Conservation (phyloP, 2,797 vertebrate species). For the Tokudaia muenninki region DNA sequence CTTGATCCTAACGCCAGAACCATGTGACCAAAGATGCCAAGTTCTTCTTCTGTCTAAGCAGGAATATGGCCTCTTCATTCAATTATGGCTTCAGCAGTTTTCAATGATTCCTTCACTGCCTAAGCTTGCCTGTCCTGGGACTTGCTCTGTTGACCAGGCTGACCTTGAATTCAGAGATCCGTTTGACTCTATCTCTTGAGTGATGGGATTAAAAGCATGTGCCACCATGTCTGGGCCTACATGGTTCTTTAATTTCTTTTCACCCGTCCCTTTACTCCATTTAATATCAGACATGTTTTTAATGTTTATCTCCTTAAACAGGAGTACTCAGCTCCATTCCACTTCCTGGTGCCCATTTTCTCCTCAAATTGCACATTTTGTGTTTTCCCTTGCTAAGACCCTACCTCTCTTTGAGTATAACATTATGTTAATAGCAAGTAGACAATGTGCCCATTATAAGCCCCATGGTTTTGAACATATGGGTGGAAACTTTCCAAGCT, state of each 20-base stretch:
- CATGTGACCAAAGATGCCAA: neutral
- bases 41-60: neutral
- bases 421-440: neutral
- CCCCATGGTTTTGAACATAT: constrained; percentile 53
- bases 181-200: neutral
- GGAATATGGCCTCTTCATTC: neutral
- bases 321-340: neutral
- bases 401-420: neutral
- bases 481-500: neutral
- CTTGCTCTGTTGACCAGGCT: neutral
- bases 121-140: neutral
- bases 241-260: neutral
- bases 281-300: neutral
- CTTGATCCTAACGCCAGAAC: neutral
- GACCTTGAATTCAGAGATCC: neutral
- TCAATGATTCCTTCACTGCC: neutral
- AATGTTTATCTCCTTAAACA: neutral
- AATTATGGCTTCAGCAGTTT: neutral
- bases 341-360: neutral
- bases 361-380: neutral
- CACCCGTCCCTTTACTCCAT: neutral
- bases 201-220: neutral
- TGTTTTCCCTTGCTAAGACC: neutral
- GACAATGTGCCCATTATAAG: neutral
- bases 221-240: neutral